These are phyloP conservation scores for Syncerus caffer DNA, from an alignment of 2,797 vertebrate species.

Conservation along the genomic window DNA sequence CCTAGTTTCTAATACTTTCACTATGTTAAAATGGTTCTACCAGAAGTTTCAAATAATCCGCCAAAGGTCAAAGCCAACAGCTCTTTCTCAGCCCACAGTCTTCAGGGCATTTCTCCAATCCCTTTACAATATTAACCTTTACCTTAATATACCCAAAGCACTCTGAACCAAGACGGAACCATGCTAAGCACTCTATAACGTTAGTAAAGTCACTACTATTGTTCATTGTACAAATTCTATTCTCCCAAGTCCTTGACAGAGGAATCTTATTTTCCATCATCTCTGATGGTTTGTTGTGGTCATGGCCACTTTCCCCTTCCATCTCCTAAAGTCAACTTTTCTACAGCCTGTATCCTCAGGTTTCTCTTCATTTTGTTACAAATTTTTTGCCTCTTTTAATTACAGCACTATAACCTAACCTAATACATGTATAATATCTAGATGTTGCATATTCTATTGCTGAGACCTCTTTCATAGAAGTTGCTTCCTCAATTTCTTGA, in stretches of 20 bases:
- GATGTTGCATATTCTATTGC: background rate
- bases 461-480: background rate
- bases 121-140: background rate
- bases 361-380: background rate
- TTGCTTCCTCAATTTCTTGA: constrained; percentile 21
- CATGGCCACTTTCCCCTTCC: background rate
- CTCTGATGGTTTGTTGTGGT: background rate
- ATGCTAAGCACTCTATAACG: background rate
- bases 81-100: background rate
- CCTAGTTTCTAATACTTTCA: background rate
- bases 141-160: background rate
- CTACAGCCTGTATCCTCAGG: background rate
- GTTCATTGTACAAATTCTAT: background rate
- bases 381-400: background rate
- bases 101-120: background rate
- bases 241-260: background rate
- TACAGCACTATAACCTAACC: background rate
- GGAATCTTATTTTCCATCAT: background rate
- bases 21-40: background rate
- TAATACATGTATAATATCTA: background rate
- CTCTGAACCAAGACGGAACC: background rate
- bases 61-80: background rate
- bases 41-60: background rate
- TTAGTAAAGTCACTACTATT: background rate
- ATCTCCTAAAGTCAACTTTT: background rate